Base-by-base conservation (phyloP, 2,797 vertebrate species). In the Salarias fasciatus region DNA sequence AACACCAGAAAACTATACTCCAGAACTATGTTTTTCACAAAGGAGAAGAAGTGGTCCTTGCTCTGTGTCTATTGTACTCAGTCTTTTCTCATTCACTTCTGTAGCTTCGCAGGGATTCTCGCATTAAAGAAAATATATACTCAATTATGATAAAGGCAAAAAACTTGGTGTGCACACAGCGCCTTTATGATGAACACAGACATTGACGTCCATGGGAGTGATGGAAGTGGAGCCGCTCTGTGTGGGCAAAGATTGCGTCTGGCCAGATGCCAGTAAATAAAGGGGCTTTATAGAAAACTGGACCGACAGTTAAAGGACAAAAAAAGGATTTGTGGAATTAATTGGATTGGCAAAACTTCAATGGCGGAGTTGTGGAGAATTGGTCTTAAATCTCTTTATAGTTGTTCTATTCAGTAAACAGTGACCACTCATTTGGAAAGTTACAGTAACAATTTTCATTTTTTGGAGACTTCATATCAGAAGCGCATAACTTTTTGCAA, bases 311-410 rank as follows among this genome's bases (percentile, higher is more conserved):
- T 70, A 46, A 77, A 72, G 50, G 45, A 69, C 53, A 44, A 70
- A 73, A 61, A 59, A 48, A 79, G 59, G 71, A 81, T 83, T 78
- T 67, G 50, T 63, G 65, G 58, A 74, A 79, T 79, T 86, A 83
- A 85, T 80, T 81, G 79, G 66, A 63, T 77, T 84, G 79, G 79
- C 80, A 80, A 51, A 69, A 68, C 53, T 76, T 86, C 80, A 85
- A 24, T 43, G 36, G 57, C 6, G 12, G 15, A 59, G 60, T 14
- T 53, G 24, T 43, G 37, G 29, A 53, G 52, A 64, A 56, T 63
- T 54, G 29, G 0, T 63, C 18, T n/a, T 53, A 37, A 66, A 71
- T 70, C 40, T 59, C 47, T 63, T 64, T 50, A 24, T 28, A 52
- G 8, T 36, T 57, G 40, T 69, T 72, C 69, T 45, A 42, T 51